Evolutionary conservation across 2,113 vertebrate species (phyloP).

Genomic region (Sphyrna mokarran): DNA sequence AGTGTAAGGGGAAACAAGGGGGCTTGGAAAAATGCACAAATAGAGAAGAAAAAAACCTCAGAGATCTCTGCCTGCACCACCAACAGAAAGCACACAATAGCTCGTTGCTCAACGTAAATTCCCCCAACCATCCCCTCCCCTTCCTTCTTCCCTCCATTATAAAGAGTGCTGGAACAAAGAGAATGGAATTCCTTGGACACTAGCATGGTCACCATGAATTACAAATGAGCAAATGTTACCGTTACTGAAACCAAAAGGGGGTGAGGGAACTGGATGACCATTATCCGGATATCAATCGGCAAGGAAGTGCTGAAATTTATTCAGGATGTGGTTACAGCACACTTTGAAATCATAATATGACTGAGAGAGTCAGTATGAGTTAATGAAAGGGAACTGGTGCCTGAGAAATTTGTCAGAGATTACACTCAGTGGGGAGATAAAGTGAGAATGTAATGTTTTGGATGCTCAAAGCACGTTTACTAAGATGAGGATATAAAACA

Average conservation of each 20-base stretch:
- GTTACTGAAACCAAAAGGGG: background rate
- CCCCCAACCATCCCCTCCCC: no score
- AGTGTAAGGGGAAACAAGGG: no score
- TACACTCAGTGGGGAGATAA: background rate
- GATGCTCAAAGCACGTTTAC: background rate
- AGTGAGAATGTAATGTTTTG: background rate
- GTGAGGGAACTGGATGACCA: background rate
- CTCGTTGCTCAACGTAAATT: background rate
- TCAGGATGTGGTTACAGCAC: background rate
- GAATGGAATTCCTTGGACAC: no score
- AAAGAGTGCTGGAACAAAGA: background rate
- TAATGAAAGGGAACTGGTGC: background rate
- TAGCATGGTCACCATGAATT: background rate
- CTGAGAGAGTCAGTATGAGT: background rate
- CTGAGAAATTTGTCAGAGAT: background rate
- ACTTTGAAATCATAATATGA: background rate
- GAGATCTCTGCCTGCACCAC: background rate
- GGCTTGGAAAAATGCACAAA: no score
- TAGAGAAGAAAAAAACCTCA: background rate
- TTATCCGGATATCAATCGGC: background rate
- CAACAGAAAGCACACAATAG: background rate
- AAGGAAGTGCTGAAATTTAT: background rate
- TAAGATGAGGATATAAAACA: background rate
- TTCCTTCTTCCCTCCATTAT: background rate
- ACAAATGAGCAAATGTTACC: background rate